Conservation (phyloP, 2,113 vertebrate genomes). For the Odontesthes bonariensis region DNA sequence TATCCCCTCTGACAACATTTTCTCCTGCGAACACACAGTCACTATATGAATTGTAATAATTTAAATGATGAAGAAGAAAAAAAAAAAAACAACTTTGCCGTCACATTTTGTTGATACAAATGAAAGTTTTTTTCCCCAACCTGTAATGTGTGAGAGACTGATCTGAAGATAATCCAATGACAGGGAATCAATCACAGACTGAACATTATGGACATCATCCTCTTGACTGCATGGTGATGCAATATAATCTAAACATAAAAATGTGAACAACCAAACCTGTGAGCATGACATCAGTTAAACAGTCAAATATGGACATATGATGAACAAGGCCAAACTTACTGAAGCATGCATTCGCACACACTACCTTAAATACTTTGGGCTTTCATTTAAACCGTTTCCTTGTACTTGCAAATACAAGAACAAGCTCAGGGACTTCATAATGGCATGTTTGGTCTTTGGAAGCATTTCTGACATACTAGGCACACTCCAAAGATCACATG, state of each 20-base stretch:
- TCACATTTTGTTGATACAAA: not conserved
- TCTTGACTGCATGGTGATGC: conserved; percentile 86
- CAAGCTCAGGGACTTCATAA: not conserved
- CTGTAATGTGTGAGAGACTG: conserved; percentile 97
- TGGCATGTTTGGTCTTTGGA: conserved; percentile 38
- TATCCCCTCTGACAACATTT: conserved; percentile 92
- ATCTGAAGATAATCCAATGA: conserved; percentile 97
- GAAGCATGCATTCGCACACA: not conserved
- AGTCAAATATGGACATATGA: not conserved
- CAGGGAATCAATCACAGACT: conserved; percentile 95
- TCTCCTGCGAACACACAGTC: conserved; percentile 85
- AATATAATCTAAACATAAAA: conserved; percentile 87
- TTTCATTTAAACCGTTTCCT: not conserved
- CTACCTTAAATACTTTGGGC: not conserved
- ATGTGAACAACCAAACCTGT: not conserved
- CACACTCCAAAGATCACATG: conserved; percentile 7
- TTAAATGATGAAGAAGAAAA: not conserved
- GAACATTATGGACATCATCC: conserved; percentile 92
- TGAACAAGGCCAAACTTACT: not conserved
- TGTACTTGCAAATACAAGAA: conserved; percentile 3
- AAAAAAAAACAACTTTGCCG: not conserved
- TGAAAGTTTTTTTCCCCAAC: conserved; percentile 72
- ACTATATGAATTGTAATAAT: not conserved
- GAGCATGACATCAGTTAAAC: not conserved
- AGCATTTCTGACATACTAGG: conserved; percentile 49